Conservation (phyloP, 2,888 invertebrate genomes). For the Ellobium chinense region DNA sequence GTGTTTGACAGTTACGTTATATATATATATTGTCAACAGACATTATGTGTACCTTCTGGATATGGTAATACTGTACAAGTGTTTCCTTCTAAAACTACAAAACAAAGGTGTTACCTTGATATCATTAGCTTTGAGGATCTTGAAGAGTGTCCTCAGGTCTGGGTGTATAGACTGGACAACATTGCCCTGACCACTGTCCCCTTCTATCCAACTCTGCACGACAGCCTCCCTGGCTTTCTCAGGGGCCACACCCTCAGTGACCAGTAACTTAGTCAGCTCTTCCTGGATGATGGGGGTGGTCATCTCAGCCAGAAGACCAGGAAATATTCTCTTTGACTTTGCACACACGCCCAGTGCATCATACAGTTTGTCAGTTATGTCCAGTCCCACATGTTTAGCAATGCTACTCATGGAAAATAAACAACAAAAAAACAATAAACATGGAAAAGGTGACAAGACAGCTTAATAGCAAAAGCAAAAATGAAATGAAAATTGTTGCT, state of each 20-base stretch:
- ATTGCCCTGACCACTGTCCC: slow-evolving; percentile 58
- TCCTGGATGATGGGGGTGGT: slow-evolving; percentile 68
- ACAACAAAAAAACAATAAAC: too few relatives aligned
- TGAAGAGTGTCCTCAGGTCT: slow-evolving; percentile 77
- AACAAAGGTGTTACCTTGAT: slow-evolving; percentile 71
- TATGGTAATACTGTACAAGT: too few relatives aligned
- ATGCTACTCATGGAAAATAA: slow-evolving; percentile 63
- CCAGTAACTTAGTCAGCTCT: slow-evolving; percentile 56
- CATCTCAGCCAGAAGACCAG: slow-evolving; percentile 79
- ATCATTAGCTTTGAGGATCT: slow-evolving; percentile 74
- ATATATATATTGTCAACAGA: too few relatives aligned
- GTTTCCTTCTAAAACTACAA: too few relatives aligned
- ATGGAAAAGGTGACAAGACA: too few relatives aligned
- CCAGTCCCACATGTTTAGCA: slow-evolving; percentile 72
- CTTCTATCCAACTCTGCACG: slow-evolving; percentile 70
- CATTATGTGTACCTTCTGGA: too few relatives aligned
- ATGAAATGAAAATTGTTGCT: too few relatives aligned
- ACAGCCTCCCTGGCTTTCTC: slow-evolving; percentile 66
- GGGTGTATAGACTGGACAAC: slow-evolving; percentile 74
- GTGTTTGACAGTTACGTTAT: too few relatives aligned
- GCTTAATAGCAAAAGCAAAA: too few relatives aligned
- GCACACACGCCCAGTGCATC: slow-evolving; percentile 78
- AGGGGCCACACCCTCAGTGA: slow-evolving; percentile 34
- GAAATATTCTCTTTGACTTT: slow-evolving; percentile 66
- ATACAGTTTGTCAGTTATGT: slow-evolving; percentile 75